Conservation (phyloP, 2,113 vertebrate species). For the Falcunculus frontatus region DNA sequence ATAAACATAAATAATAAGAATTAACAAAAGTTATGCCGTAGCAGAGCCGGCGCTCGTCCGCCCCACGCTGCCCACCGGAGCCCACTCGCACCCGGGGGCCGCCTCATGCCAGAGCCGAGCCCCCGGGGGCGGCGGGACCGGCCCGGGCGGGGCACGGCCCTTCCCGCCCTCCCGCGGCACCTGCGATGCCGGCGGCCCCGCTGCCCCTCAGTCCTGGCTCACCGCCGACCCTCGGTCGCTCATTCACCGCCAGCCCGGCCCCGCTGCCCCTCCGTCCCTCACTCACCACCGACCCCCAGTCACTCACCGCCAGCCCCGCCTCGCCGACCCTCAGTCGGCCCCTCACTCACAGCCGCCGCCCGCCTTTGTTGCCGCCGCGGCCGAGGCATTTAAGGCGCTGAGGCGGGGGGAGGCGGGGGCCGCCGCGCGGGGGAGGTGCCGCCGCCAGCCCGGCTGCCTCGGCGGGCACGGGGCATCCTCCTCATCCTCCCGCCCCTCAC, state of each 20-base stretch:
- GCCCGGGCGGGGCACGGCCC: not conserved
- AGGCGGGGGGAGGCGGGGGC: not conserved
- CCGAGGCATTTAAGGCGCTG: not conserved
- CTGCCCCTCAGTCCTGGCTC: not conserved
- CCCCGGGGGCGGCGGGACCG: not conserved
- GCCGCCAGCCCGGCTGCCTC: not conserved
- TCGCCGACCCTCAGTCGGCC: not conserved
- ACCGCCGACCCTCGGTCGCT: not conserved
- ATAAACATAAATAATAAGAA: not conserved
- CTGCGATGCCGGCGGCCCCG: not conserved
- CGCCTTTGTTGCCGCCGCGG: slow-evolving; percentile 24
- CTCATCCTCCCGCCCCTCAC: not conserved
- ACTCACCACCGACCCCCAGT: not conserved
- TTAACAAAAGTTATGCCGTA: not conserved
- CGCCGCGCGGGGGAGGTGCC: not conserved
- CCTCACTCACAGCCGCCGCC: not conserved
- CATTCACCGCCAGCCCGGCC: not conserved
- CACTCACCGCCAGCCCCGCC: not conserved
- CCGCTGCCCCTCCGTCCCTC: not conserved
- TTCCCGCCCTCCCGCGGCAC: not conserved
- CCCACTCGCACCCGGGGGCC: not conserved
- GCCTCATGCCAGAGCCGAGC: not conserved
- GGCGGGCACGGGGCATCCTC: not conserved
- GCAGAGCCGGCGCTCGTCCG: not conserved
- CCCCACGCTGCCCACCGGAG: not conserved